Conservation (phyloP, 1,140 invertebrate genomes). For the Penaeus indicus region DNA sequence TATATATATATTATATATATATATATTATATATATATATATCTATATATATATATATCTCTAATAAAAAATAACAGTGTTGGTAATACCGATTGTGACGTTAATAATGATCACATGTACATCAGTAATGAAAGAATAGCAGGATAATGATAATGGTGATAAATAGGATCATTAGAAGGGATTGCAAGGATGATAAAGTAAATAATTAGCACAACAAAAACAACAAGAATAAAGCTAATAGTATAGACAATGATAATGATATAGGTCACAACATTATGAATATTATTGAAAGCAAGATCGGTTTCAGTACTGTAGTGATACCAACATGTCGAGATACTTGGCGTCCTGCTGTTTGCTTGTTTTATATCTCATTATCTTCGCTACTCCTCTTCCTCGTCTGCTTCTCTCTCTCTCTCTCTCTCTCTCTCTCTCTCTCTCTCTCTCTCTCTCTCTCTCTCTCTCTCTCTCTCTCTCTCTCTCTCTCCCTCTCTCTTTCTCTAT, state of each 20-base stretch:
- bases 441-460: constrained; percentile 46
- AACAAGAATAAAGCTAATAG: too few relatives aligned
- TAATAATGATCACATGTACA: not conserved
- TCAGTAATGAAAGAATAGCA: not conserved
- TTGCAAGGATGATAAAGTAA: too few relatives aligned
- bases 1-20: too few relatives aligned
- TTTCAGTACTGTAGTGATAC: too few relatives aligned
- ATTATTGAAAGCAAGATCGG: not conserved
- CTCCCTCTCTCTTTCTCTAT: constrained; percentile 48
- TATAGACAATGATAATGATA: too few relatives aligned
- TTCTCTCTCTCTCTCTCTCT: not conserved
- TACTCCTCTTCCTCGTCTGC: not conserved
- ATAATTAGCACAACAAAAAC: too few relatives aligned
- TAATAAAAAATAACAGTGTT: not conserved
- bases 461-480: constrained; percentile 53
- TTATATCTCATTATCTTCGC: not conserved
- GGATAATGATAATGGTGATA: constrained; percentile 3
- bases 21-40: too few relatives aligned
- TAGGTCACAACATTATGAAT: too few relatives aligned
- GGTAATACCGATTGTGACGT: not conserved
- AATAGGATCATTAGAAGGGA: not conserved
- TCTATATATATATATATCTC: too few relatives aligned
- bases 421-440: constrained; percentile 49
- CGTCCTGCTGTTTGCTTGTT: not conserved
- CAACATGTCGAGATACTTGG: too few relatives aligned